phyloP scores from a whole-genome alignment of 1,140 invertebrate species.

The Apis dorsata region DNA sequence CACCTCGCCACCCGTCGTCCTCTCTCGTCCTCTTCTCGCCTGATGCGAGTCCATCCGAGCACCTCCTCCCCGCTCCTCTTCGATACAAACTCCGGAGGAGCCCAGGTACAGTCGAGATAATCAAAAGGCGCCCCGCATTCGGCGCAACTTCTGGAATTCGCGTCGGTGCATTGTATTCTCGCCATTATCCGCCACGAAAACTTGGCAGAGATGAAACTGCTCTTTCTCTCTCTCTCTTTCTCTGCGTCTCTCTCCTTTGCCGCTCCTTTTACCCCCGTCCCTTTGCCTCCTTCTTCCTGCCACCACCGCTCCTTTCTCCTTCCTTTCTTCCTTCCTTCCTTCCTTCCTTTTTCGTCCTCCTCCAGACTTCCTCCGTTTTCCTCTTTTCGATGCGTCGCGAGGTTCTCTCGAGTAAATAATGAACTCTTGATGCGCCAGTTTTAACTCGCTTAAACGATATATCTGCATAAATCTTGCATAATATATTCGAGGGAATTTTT shows the following conservation, averaged over 20 bases:
- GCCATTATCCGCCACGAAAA: constrained; percentile 60
- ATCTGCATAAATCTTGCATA: too few relatives aligned
- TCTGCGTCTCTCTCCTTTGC: too few relatives aligned
- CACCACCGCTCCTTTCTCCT: not conserved
- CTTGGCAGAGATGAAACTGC: constrained; percentile 55
- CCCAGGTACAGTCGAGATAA: constrained; percentile 63
- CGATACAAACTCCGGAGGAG: constrained; percentile 52
- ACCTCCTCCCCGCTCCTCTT: constrained; percentile 9
- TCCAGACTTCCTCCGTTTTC: not conserved
- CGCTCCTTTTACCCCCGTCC: not conserved
- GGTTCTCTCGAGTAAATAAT: constrained; percentile 27
- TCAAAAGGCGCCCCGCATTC: constrained; percentile 63
- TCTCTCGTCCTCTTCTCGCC: constrained; percentile 27
- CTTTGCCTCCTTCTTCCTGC: constrained; percentile 1
- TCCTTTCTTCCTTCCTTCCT: not conserved
- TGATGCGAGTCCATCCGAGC: constrained; percentile 44
- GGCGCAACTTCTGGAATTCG: constrained; percentile 64
- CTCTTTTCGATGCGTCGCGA: not conserved
- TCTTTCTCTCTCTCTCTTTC: not conserved
- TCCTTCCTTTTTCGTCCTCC: not conserved
- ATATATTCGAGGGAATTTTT: too few relatives aligned
- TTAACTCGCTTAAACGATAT: constrained; percentile 12
- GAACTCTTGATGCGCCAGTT: constrained; percentile 4
- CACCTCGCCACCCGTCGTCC: not conserved
- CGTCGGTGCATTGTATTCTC: constrained; percentile 57